Base-by-base conservation (phyloP, 2,113 vertebrate genomes). In the Sardina pilchardus region DNA sequence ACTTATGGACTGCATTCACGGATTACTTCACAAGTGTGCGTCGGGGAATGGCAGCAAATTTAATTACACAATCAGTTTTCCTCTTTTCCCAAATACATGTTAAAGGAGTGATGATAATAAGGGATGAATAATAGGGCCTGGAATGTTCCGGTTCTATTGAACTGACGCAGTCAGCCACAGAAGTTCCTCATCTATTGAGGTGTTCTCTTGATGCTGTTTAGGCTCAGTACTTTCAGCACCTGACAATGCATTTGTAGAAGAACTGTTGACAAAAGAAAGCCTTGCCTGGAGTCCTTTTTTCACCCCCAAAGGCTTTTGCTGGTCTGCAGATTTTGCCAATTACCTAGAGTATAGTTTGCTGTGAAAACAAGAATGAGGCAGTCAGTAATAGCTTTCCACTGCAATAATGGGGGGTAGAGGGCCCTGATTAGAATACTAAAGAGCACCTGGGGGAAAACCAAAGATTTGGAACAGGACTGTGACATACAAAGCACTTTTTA, bases 291-390 rank as follows among this genome's bases (percentile, higher is more conserved):
- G 71, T 78, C 71, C 71, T 34, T 78, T 78, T 36, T 17, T 78
- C 71, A 30, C 10, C 71, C 34, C 71, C 71, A 47, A 75, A 47
- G 43, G 26, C 34, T 48, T 85, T 45, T 85, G 84, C 63, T 48
- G 78, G 85, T 88, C 84, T 85, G 86, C 88, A 81, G 84, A 91
- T 87, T 88, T 82, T 84, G 82, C 82, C 82, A 82, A 89, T 89
- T 89, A 88, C 75, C 59, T 39, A 81, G 83, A 81, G 48, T 75
- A 81, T 56, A 75, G 71, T 87, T 87, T 88, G 85, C 80, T 84
- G 87, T 89, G 85, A 83, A 90, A 90, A 87, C 80, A 86, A 85
- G 81, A 78, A 78, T 78, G 84, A 83, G 67, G 56, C 45, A 83
- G 84, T 63, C 82, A 43, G 82, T 88, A 89, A 87, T 88, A 85